Conservation (phyloP, 1,140 invertebrate species). For the Orchestia grillus region DNA sequence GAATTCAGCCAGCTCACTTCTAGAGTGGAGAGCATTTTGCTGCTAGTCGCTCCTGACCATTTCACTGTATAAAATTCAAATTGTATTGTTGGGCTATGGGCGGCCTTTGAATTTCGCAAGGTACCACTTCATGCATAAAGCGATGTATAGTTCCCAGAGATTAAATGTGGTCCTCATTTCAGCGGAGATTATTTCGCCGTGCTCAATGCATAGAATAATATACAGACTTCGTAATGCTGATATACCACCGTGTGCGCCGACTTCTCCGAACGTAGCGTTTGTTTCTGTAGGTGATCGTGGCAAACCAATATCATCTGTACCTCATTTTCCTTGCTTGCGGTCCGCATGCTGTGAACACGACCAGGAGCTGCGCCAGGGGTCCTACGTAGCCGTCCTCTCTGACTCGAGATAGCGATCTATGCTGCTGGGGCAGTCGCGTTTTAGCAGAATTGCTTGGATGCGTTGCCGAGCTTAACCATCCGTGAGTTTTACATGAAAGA, state of each 20-base stretch:
- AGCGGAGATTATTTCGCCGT: not conserved
- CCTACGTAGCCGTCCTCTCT: not conserved
- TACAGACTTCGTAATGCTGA: not conserved
- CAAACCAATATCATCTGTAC: not conserved
- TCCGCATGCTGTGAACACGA: not conserved
- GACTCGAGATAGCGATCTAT: not conserved
- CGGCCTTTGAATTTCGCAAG: not conserved
- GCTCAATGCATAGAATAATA: not conserved
- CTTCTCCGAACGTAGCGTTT: not conserved
- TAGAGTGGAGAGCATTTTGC: not conserved
- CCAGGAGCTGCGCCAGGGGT: not conserved
- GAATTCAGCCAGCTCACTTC: not conserved
- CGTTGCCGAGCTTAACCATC: not conserved
- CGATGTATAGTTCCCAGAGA: not conserved
- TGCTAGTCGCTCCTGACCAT: not conserved
- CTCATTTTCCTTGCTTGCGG: not conserved
- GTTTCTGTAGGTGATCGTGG: not conserved
- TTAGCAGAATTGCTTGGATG: not conserved
- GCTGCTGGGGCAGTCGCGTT: not conserved
- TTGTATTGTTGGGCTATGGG: not conserved
- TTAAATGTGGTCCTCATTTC: not conserved
- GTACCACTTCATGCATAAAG: not conserved
- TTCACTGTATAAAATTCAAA: not conserved
- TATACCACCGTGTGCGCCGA: not conserved
- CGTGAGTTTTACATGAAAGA: not conserved